Evolutionary conservation across 2,113 vertebrate genomes (phyloP), one percentile per base, ranked within the genome.

Genomic region (Lethenteron reissneri): DNA sequence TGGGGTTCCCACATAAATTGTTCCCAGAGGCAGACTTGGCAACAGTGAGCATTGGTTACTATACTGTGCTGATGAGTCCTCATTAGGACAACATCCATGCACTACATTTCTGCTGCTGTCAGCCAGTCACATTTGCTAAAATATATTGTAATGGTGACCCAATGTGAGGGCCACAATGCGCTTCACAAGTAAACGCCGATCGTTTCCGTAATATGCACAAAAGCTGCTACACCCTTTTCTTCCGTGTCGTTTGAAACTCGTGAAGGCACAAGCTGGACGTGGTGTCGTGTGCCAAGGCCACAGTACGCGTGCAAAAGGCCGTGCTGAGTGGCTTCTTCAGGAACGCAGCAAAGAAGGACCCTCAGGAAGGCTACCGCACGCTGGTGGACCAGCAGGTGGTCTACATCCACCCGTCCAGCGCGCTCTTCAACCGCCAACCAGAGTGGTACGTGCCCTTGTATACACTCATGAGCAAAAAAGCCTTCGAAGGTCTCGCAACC

Each of bases 281-380:
- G 73, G 92, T 99, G 1, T 95, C 92, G 1, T 99, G 92, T 70
- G 92, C 89, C 1, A 99, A 99, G 79, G 90, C 91, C 13, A 99
- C 94, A 0, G 92, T 97, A 4, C 81, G 92, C 9, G 94, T 99
- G 3, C 92, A 99, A 77, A 99, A 99, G 75, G 94, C 94, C 71
- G 97, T 99, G 73, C 95, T 91, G 78, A 99, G 92, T 2, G 94
- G 94, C 2, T 99, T 99, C 83, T 99, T 99, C 81, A 79, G 94
- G 15, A 99, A 99, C 1, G 91, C 92, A 3, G 92, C 88, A 8
- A 99, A 99, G 77, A 99, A 99, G 71, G 94, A 99, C 80, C 94
- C 94, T 1, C 92, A 97, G 76, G 94, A 97, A 56, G 94, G 94
- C 3, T 99, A 99, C 76, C 77, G 92, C 71, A 99, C 94, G 0